Percentiles rank a stretch among this genome's conserved stretches.
Conservation (phyloP, 2,888 invertebrate species). For the Scaptomyza reducta region DNA sequence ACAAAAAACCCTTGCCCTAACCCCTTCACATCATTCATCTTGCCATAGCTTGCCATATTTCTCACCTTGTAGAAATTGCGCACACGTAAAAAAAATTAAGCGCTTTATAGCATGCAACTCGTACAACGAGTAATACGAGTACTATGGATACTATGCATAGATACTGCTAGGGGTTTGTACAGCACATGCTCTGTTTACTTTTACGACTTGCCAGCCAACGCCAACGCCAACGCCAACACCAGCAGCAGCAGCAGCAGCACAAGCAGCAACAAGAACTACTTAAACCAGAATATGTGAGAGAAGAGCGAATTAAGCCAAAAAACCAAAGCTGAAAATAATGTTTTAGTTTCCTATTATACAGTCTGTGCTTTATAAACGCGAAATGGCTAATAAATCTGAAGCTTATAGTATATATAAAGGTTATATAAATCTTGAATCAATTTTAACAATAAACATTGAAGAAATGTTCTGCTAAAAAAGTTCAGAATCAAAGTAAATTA, state of each 20-base stretch:
- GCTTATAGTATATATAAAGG: too few species aligned
- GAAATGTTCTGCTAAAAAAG: too few species aligned
- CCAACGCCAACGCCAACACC: constrained; percentile 27
- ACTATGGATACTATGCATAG: constrained; percentile 21
- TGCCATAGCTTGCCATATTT: constrained; percentile 56
- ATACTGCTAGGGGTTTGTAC: constrained; percentile 15
- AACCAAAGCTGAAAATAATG: neutral
- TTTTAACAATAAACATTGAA: too few species aligned
- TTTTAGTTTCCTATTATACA: too few species aligned
- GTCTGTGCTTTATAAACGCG: too few species aligned
- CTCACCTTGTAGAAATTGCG: constrained; percentile 62
- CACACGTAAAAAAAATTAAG: constrained; percentile 71
- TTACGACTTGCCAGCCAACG: constrained; percentile 67
- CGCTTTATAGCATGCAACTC: constrained; percentile 70
- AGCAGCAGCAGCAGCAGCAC: too few species aligned
- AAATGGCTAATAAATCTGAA: too few species aligned
- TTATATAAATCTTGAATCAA: too few species aligned
- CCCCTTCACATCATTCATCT: neutral
- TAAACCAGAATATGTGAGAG: constrained; percentile 11
- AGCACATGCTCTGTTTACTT: constrained; percentile 78
- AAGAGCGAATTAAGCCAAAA: constrained; percentile 11
- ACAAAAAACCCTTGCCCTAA: neutral
- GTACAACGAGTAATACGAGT: constrained; percentile 35
- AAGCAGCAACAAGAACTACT: constrained; percentile 10
- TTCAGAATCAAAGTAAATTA: too few species aligned